phyloP scores from a whole-genome alignment of 2,113 vertebrate species.

The Syrrhaptes paradoxus region DNA sequence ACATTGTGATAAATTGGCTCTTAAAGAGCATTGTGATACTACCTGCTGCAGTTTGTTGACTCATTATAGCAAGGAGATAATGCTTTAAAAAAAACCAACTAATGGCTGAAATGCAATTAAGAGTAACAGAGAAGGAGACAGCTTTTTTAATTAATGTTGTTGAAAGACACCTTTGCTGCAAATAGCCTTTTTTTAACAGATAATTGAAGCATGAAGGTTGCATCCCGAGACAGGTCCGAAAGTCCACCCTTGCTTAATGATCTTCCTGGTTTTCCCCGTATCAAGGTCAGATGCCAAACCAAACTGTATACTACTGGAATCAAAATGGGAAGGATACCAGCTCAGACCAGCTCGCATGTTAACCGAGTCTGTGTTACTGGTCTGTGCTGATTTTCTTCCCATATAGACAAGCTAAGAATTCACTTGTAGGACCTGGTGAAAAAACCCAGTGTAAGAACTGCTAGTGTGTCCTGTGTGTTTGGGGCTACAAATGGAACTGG shows the following conservation, averaged over 20 bases:
- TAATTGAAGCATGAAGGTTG: neutral
- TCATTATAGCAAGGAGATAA: neutral
- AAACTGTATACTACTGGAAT: neutral
- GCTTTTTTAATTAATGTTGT: neutral
- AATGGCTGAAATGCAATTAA: neutral
- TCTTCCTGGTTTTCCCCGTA: neutral
- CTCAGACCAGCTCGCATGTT: neutral
- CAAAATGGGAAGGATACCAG: neutral
- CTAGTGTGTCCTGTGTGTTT: neutral
- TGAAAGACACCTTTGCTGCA: constrained; percentile 22
- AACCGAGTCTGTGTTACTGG: neutral
- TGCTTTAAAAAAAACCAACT: neutral
- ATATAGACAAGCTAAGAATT: neutral
- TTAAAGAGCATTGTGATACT: neutral
- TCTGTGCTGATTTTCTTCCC: neutral
- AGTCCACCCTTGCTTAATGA: neutral
- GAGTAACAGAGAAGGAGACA: neutral
- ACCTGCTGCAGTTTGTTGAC: neutral
- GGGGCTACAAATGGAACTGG: neutral
- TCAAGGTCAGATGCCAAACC: neutral
- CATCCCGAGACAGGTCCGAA: neutral
- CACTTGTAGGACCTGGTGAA: neutral
- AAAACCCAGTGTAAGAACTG: neutral
- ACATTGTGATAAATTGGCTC: neutral
- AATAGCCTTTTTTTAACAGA: neutral